Percentiles rank a stretch among this genome's conserved stretches.
phyloP scores from a whole-genome alignment of 2,797 vertebrate species.

The Sebastes hopkinsi region DNA sequence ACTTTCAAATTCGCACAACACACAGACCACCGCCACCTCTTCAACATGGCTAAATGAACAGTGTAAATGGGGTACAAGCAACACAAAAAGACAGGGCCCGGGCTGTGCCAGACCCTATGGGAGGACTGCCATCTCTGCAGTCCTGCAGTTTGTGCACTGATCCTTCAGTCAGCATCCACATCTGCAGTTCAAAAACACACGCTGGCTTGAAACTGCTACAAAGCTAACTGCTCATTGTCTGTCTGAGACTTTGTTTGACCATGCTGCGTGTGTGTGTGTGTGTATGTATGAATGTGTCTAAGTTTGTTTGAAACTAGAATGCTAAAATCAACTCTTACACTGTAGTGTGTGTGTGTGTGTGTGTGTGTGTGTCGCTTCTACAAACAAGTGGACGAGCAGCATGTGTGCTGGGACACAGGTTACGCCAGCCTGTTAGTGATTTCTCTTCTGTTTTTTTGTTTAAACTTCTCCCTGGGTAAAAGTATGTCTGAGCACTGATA shows the following conservation, averaged over 20 bases:
- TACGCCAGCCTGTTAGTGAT: constrained; percentile 59
- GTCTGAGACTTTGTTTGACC: constrained; percentile 61
- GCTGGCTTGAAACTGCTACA: constrained; percentile 71
- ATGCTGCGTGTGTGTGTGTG: constrained; percentile 24
- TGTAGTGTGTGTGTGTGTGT: constrained; percentile 1
- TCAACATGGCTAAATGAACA: constrained; percentile 60
- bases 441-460: constrained; percentile 11
- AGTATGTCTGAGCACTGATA: constrained; percentile 68
- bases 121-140: constrained; percentile 71
- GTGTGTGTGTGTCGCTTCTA: constrained; percentile 21
- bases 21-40: constrained; percentile 45
- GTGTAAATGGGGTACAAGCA: constrained; percentile 54
- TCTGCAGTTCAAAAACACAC: constrained; percentile 70
- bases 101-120: constrained; percentile 68
- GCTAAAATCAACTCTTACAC: constrained; percentile 38
- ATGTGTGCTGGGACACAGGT: constrained; percentile 66
- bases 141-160: constrained; percentile 71
- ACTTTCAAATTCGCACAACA: constrained; percentile 56
- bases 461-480: constrained; percentile 55
- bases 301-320: constrained; percentile 64
- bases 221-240: constrained; percentile 72
- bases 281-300: constrained; percentile 8
- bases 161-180: constrained; percentile 72
- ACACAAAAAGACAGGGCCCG: constrained; percentile 43
- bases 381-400: constrained; percentile 54